Percentiles rank a stretch among this genome's conserved stretches.
Evolutionary conservation across 2,888 invertebrate genomes (phyloP).

Genomic region (Mesoligia furuncula): DNA sequence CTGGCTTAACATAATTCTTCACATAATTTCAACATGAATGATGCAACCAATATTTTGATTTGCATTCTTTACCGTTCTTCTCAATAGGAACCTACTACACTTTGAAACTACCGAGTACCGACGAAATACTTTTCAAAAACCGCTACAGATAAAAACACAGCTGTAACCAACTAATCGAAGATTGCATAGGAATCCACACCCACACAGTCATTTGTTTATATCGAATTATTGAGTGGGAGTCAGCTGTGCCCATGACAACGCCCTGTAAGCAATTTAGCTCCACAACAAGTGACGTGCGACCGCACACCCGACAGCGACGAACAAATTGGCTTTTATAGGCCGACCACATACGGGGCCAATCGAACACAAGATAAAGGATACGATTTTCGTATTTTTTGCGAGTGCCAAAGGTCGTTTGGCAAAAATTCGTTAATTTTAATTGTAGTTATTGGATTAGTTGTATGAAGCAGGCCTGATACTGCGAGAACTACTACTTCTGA

Average conservation of each 20-base stretch:
- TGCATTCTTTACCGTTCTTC: not conserved
- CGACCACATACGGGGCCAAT: conserved; percentile 4
- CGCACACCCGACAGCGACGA: not conserved
- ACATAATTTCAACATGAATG: not conserved
- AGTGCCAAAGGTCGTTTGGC: not conserved
- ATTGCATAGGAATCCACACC: not conserved
- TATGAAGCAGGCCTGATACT: not conserved
- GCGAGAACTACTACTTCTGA: too few relatives aligned
- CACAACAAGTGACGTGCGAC: conserved; percentile 36
- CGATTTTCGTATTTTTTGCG: not conserved
- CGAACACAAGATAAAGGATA: not conserved
- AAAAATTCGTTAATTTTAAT: not conserved
- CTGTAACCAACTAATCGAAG: not conserved
- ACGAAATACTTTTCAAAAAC: not conserved
- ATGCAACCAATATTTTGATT: not conserved
- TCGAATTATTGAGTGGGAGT: conserved; percentile 15
- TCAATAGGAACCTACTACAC: too few relatives aligned
- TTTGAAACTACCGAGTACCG: not conserved
- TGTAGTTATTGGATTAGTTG: not conserved
- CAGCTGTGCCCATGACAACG: conserved; percentile 21
- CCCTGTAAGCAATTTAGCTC: conserved; percentile 26
- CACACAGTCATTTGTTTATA: conserved; percentile 9
- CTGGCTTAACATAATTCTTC: not conserved
- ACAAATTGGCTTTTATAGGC: conserved; percentile 17
- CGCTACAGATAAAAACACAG: not conserved